Evolutionary conservation across 2,888 invertebrate genomes (phyloP).

Genomic region (Lydus trimaculatus): DNA sequence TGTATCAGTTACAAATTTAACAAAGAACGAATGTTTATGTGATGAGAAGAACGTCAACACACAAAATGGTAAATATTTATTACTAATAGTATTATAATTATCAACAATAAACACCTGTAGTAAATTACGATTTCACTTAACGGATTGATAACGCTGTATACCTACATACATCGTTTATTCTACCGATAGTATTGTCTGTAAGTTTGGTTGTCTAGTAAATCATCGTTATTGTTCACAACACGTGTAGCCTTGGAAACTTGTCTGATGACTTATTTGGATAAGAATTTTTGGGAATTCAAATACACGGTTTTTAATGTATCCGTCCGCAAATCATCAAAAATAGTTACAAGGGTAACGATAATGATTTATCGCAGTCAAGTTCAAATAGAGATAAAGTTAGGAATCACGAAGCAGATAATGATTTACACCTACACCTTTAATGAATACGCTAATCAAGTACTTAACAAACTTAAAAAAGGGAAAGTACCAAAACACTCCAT

Average conservation of each 20-base stretch:
- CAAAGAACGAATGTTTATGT: conserved; percentile 48
- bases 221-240: not conserved
- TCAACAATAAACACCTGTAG: too few species aligned
- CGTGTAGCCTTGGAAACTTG: not conserved
- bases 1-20: conserved; percentile 46
- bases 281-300: too few species aligned
- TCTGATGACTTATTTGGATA: not conserved
- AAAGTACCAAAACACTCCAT: too few species aligned
- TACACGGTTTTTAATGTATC: too few species aligned
- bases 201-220: not conserved
- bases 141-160: not conserved
- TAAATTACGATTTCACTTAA: too few species aligned
- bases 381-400: too few species aligned
- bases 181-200: not conserved
- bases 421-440: too few species aligned
- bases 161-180: not conserved
- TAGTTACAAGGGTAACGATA: too few species aligned
- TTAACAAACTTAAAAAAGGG: too few species aligned
- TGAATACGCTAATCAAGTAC: too few species aligned
- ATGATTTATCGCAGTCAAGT: not conserved
- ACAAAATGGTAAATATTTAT: conserved; percentile 40
- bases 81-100: not conserved
- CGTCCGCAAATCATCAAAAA: too few species aligned
- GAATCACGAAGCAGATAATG: too few species aligned
- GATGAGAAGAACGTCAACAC: conserved; percentile 32